A percentile compares a stretch with the other conserved stretches of the same genome.
These are phyloP conservation scores for Psilopogon haemacephalus DNA, from an alignment of 2,113 vertebrate genomes.

Conservation along the genomic window DNA sequence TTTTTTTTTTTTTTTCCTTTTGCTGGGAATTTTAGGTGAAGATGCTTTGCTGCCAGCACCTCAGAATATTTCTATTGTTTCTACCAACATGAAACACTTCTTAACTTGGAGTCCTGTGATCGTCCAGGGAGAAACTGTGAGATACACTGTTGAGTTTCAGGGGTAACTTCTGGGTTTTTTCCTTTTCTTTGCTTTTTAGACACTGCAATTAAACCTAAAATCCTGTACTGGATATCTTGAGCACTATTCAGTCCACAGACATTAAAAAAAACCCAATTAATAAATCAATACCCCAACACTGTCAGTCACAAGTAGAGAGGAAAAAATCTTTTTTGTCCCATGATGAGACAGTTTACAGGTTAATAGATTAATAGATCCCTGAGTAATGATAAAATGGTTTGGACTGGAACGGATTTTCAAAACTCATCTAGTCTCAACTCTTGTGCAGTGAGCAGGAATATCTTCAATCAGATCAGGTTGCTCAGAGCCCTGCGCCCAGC, in stretches of 20 bases:
- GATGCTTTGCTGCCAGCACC: constrained; percentile 60
- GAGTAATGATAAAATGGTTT: background rate
- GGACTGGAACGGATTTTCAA: no score
- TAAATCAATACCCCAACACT: background rate
- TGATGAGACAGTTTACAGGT: background rate
- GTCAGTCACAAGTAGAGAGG: background rate
- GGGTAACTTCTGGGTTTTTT: constrained; percentile 56
- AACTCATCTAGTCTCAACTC: no score
- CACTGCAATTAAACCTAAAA: background rate
- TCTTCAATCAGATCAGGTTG: no score
- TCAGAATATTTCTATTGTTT: constrained; percentile 74
- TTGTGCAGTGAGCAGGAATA: no score
- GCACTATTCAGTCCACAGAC: background rate
- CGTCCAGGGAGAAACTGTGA: constrained; percentile 36
- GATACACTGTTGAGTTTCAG: constrained; percentile 77
- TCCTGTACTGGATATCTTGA: background rate
- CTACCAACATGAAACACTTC: constrained; percentile 79
- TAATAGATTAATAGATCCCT: background rate
- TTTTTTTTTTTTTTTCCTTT: background rate
- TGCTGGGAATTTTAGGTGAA: constrained; percentile 31
- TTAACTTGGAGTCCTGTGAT: constrained; percentile 74
- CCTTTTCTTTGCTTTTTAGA: background rate
- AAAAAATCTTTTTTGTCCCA: background rate
- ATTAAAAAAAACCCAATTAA: background rate
- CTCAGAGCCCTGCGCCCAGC: no score